Percentiles rank a stretch among this genome's conserved stretches.
phyloP scores from a whole-genome alignment of 2,888 invertebrate genomes.

The Notodonta dromedarius region DNA sequence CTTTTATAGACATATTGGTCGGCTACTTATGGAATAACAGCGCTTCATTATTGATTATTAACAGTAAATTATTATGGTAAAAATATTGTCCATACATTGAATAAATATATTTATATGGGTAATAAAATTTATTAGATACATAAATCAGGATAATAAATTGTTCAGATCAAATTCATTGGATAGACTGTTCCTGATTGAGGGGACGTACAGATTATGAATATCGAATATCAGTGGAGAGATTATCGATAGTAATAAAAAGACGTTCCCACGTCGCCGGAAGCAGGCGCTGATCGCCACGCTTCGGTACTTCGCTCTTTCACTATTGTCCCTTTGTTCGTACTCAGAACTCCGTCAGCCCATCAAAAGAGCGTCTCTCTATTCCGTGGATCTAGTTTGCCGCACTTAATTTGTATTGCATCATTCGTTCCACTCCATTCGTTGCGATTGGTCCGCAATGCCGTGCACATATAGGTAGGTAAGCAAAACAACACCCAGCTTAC shows the following conservation, averaged over 20 bases:
- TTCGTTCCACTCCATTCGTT: constrained; percentile 68
- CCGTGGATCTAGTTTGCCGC: constrained; percentile 72
- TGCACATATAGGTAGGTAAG: constrained; percentile 35
- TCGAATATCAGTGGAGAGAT: constrained; percentile 55
- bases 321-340: constrained; percentile 76
- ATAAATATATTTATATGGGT: too few species aligned
- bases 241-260: constrained; percentile 64
- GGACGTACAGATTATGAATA: constrained; percentile 39
- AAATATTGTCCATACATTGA: too few species aligned
- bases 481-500: constrained; percentile 42
- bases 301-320: constrained; percentile 75
- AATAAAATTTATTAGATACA: too few species aligned
- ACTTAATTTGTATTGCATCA: constrained; percentile 74
- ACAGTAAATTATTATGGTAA: too few species aligned
- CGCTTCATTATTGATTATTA: too few species aligned
- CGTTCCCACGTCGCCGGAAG: constrained; percentile 80
- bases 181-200: constrained; percentile 10
- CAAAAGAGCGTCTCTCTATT: constrained; percentile 70
- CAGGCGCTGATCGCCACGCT: constrained; percentile 74
- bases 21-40: too few species aligned
- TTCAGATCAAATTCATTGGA: constrained; percentile 16
- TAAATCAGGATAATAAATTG: not conserved
- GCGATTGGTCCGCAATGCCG: constrained; percentile 50
- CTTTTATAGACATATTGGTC: too few species aligned
- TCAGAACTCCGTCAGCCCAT: constrained; percentile 64